Base-by-base conservation (phyloP, 2,113 vertebrate species). In the Siniperca knerii region DNA sequence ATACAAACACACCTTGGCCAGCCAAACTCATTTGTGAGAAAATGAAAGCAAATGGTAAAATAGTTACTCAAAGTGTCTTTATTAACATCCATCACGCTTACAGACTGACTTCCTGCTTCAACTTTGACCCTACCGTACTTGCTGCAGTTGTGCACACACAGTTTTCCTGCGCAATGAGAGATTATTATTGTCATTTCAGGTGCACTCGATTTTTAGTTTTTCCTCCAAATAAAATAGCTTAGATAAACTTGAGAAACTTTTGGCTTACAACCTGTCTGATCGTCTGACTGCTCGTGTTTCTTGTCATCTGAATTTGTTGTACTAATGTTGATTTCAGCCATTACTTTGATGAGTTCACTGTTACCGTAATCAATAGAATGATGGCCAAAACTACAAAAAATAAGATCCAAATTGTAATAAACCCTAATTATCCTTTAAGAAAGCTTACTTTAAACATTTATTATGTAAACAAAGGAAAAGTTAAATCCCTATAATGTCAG, bases 401-500 rank as follows among this genome's bases (percentile, higher is more conserved):
- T 48, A 11, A 73, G 18, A 42, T 81, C 68, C 48, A 65, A 1
- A 64, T 21, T 67, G 29, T 55, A 29, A 42, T 1, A 0, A 81
- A 58, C 46, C 40, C 33, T 16, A 2, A 35, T 70, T 40, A 61
- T 54, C 40, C 42, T 61, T 25, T 37, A 18, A 60, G 10, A 29
- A 42, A 42, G 11, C 48, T 29, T 23, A 13, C n/a, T 33, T 50
- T 57, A 73, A 73, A 66, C 42, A 16, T 64, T 20, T 33, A 11
- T 13, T 68, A 44, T 33, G 58, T 48, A 72, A 75, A 82, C 46
- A 75, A 54, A 82, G 57, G 60, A 48, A 75, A 77, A 70, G 75
- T 61, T 35, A 42, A 78, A 78, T 82, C 44, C 50, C 35, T 29
- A 1, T 75, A 65, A 86, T 73, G 80, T 79, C 76, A 12, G 65